These are phyloP conservation scores for Cerceris ruficornis DNA, from an alignment of 2,888 invertebrate genomes.

Conservation along the genomic window DNA sequence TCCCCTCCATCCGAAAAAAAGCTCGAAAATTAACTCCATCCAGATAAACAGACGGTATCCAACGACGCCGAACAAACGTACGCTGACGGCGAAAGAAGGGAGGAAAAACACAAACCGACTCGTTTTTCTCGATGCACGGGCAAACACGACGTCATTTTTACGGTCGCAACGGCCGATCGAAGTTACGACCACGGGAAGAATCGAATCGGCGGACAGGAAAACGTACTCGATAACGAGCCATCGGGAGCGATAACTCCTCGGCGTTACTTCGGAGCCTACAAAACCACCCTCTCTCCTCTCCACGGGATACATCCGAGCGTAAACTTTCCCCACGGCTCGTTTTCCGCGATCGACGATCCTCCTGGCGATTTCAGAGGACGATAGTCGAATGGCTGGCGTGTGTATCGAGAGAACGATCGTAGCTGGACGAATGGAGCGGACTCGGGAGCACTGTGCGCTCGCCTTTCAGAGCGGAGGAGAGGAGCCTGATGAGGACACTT, in stretches of 20 bases:
- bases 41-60: background rate
- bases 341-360: slow-evolving; percentile 28
- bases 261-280: slow-evolving; percentile 24
- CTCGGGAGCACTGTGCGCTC: slow-evolving; percentile 18
- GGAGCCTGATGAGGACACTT: slow-evolving; percentile 53
- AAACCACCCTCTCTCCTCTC: slow-evolving; percentile 21
- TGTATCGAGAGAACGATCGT: slow-evolving; percentile 22
- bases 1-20: background rate
- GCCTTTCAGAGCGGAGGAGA: slow-evolving; percentile 30
- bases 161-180: slow-evolving; percentile 38
- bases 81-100: background rate
- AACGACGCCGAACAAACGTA: background rate
- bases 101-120: slow-evolving; percentile 8
- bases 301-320: slow-evolving; percentile 24
- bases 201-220: slow-evolving; percentile 52
- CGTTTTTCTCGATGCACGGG: slow-evolving; percentile 20
- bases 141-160: slow-evolving; percentile 53
- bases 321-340: slow-evolving; percentile 32
- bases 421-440: slow-evolving; percentile 26
- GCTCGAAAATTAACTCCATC: background rate
- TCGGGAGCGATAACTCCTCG: slow-evolving; percentile 42
- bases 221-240: slow-evolving; percentile 54
- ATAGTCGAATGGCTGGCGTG: slow-evolving; percentile 21
- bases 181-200: slow-evolving; percentile 60
- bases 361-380: slow-evolving; percentile 34